Evolutionary conservation across 2,888 invertebrate genomes (phyloP).

Genomic region (Abscondita cerata): DNA sequence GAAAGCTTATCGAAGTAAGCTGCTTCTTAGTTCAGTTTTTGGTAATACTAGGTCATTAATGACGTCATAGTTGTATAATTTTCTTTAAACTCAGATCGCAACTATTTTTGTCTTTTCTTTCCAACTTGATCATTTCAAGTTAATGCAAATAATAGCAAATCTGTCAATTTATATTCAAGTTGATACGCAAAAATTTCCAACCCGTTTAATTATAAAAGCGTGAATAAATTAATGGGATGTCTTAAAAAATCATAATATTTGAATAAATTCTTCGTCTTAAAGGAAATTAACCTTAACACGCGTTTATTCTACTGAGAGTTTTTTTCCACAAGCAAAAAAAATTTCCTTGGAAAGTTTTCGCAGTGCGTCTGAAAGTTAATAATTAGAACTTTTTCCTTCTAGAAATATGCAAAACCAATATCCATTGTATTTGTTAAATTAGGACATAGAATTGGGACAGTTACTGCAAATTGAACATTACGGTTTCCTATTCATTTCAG

Average conservation of each 20-base stretch:
- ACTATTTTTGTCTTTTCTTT: background rate
- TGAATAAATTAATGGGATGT: no score
- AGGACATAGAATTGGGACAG: constrained; percentile 9
- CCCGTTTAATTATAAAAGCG: no score
- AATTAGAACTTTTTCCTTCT: background rate
- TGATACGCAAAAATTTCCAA: no score
- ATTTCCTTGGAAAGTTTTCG: no score
- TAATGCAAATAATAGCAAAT: no score
- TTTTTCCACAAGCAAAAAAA: no score
- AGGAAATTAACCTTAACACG: no score
- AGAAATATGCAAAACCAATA: constrained; percentile 1
- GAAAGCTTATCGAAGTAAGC: constrained; percentile 9
- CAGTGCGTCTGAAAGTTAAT: background rate
- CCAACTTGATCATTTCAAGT: no score
- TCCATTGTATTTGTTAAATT: background rate
- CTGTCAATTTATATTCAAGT: no score
- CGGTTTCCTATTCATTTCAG: constrained; percentile 11
- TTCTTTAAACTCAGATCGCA: background rate
- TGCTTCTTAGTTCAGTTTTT: constrained; percentile 15
- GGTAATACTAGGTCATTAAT: constrained; percentile 17
- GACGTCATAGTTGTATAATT: constrained; percentile 24
- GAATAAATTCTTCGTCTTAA: no score
- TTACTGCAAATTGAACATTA: background rate
- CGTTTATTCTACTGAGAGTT: no score
- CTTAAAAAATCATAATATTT: no score